Percentiles rank a stretch among this genome's conserved stretches.
Conservation (phyloP, 2,888 invertebrate genomes). For the Hemithea aestivaria region DNA sequence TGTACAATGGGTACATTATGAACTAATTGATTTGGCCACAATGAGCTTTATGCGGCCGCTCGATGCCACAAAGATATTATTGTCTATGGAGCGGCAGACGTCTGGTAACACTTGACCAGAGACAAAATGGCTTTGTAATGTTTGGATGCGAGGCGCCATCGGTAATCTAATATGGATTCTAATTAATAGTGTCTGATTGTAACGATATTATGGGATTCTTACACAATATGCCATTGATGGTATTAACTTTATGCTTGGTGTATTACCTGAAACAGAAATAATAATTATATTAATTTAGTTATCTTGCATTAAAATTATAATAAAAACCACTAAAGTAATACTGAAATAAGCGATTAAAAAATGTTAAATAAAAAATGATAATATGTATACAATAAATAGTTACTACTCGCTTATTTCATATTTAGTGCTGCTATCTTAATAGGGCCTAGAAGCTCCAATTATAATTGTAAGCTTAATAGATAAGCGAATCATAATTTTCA, state of each 20-base stretch:
- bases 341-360: too few species aligned
- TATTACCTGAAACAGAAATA: slow-evolving; percentile 21
- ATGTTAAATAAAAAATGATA: too few species aligned
- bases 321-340: too few species aligned
- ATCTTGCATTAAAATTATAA: too few species aligned
- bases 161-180: slow-evolving; percentile 59
- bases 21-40: slow-evolving; percentile 75
- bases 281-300: neutral
- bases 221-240: neutral
- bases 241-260: neutral
- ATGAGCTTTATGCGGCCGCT: slow-evolving; percentile 64
- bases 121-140: slow-evolving; percentile 77
- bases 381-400: too few species aligned
- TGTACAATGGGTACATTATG: slow-evolving; percentile 75
- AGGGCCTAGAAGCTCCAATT: too few species aligned
- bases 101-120: slow-evolving; percentile 76
- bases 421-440: too few species aligned
- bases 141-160: slow-evolving; percentile 69
- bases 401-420: too few species aligned
- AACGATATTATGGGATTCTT: slow-evolving; percentile 20
- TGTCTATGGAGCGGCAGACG: slow-evolving; percentile 70
- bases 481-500: too few species aligned
- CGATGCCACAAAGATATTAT: slow-evolving; percentile 68
- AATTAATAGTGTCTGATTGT: slow-evolving; percentile 35
- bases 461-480: too few species aligned